Percentiles rank a stretch among this genome's conserved stretches.
phyloP scores from a whole-genome alignment of 2,888 invertebrate genomes.

The Corythucha ciliata region DNA sequence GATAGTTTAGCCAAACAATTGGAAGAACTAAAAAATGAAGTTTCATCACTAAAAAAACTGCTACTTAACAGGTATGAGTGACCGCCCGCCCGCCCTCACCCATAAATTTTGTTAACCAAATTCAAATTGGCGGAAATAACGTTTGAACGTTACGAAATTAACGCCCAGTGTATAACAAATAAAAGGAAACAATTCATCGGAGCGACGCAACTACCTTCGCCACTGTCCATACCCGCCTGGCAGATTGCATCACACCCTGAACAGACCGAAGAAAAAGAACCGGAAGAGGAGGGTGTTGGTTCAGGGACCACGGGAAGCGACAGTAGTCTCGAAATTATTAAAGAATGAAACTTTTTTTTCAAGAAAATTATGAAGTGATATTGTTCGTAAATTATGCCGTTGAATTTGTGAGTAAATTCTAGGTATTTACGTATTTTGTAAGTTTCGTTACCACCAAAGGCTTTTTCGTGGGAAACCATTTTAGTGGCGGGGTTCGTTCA shows the following conservation, averaged over 20 bases:
- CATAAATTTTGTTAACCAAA: not conserved
- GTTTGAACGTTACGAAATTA: not conserved
- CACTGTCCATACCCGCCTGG: slow-evolving; percentile 32
- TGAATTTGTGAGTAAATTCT: too few species aligned
- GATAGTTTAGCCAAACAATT: slow-evolving; percentile 23
- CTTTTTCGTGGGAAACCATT: too few species aligned
- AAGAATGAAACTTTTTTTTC: too few species aligned
- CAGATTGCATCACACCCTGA: slow-evolving; percentile 31
- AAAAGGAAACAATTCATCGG: slow-evolving; percentile 31
- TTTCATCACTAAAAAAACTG: slow-evolving; percentile 30
- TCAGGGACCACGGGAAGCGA: slow-evolving; percentile 44
- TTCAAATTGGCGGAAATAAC: not conserved
- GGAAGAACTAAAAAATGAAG: slow-evolving; percentile 31
- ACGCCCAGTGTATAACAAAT: too few species aligned
- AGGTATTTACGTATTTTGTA: too few species aligned
- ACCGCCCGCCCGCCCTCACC: not conserved
- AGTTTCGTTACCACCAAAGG: too few species aligned
- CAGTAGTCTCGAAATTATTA: slow-evolving; percentile 44
- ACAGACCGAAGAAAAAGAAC: slow-evolving; percentile 28
- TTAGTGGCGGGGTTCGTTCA: too few species aligned
- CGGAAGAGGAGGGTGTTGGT: slow-evolving; percentile 41
- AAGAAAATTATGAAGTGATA: too few species aligned
- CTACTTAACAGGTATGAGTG: slow-evolving; percentile 29
- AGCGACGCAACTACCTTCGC: slow-evolving; percentile 19
- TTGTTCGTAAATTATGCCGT: too few species aligned